Evolutionary conservation across 2,797 vertebrate species (phyloP), one percentile per base, ranked within the genome.

Genomic region (Falco biarmicus): DNA sequence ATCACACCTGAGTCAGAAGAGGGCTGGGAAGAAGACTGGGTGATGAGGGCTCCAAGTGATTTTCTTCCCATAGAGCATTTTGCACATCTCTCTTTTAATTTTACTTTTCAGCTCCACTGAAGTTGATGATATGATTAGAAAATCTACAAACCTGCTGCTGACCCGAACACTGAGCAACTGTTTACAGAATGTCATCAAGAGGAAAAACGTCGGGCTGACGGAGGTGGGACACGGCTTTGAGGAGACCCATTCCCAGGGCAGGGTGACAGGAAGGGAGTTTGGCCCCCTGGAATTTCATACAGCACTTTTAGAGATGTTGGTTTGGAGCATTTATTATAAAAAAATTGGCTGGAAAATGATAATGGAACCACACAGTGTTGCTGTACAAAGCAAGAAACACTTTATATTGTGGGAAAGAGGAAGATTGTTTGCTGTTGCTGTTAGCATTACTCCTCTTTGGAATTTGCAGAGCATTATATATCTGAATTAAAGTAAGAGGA

Each of bases 41-140:
- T 17, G 43, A 21, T 15, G 68, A 48, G 8, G 43, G 19, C 32
- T 68, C n/a, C 14, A 0, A 9, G 11, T 21, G 59, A 9, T 57
- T 41, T 57, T 43, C 4, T 12, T 70, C 50, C 57, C 15, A 0
- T 2, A 8, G 25, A 39, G 12, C 13, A 1, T 48, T 87, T 22
- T 71, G 7, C 20, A 26, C 21, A 60, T 21, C 37, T 70, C 13
- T 77, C 31, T 65, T 12, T 34, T 2, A 64, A 77, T 63, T 57
- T 82, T 84, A 0, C 63, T 69, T 93, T 81, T 8, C 97, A 99
- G 99, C 94, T 99, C 99, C 80, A 99, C 99, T 0, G 99, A 99
- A 97, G 98, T 99, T 2, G 99, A 99, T 21, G 99, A 99, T 95
- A 99, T 99, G 99, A 99, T 99, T 92, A 98, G 99, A 74, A 99